Evolutionary conservation across 2,888 invertebrate genomes (phyloP).

Genomic region (Hanleya hanleyi): DNA sequence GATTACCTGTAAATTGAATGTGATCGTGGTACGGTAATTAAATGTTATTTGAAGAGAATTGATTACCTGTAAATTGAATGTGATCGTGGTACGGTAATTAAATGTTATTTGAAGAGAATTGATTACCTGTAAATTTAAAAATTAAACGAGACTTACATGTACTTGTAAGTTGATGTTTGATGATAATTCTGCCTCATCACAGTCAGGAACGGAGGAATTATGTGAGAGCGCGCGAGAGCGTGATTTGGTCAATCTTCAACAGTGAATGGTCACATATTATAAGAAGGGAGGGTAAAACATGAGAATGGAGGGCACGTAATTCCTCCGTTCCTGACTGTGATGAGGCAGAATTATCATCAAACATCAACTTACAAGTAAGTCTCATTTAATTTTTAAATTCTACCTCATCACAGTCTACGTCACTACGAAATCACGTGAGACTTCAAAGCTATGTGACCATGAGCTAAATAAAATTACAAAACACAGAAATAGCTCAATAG

Average conservation of each 20-base stretch:
- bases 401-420: background rate
- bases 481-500: too few species aligned
- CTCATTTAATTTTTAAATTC: background rate
- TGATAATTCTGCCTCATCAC: background rate
- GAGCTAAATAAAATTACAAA: background rate
- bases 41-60: too few species aligned
- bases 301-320: background rate
- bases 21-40: too few species aligned
- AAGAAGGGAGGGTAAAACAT: background rate
- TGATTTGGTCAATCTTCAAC: background rate
- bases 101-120: too few species aligned
- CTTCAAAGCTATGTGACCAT: background rate
- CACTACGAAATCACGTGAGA: background rate
- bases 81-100: too few species aligned
- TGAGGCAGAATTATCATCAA: background rate
- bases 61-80: too few species aligned
- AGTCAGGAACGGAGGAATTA: background rate
- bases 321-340: background rate
- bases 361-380: background rate
- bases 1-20: too few species aligned
- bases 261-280: background rate
- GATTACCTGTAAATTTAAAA: too few species aligned
- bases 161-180: background rate
- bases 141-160: background rate
- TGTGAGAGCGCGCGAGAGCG: background rate